phyloP scores from a whole-genome alignment of 2,888 invertebrate genomes.

The Drosophila longiperda region DNA sequence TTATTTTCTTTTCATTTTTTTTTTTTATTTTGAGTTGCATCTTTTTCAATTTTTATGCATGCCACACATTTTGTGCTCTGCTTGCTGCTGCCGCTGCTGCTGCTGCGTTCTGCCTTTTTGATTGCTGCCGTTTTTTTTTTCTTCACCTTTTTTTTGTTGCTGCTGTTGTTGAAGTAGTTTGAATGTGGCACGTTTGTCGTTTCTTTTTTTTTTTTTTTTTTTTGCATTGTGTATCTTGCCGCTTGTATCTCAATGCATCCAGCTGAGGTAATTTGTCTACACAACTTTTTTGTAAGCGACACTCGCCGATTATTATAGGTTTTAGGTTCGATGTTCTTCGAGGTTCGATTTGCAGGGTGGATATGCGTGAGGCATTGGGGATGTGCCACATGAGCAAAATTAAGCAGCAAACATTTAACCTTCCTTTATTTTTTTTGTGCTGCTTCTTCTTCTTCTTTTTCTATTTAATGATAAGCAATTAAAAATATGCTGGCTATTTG shows the following conservation, averaged over 20 bases:
- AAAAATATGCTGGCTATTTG: background rate
- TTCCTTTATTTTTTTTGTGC: background rate
- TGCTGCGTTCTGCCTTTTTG: slow-evolving; percentile 39
- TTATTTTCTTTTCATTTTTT: slow-evolving; percentile 13
- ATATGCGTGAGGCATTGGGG: slow-evolving; percentile 25
- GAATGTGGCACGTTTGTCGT: slow-evolving; percentile 76
- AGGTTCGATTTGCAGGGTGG: slow-evolving; percentile 6
- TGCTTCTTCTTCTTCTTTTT: background rate
- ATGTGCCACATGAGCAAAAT: slow-evolving; percentile 13
- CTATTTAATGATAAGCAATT: background rate
- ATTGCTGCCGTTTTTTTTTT: slow-evolving; percentile 46
- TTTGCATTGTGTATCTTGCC: background rate
- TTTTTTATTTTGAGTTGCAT: slow-evolving; percentile 61
- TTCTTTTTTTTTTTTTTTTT: slow-evolving; percentile 12
- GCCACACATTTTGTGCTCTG: slow-evolving; percentile 69
- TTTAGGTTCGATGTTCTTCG: slow-evolving; percentile 1
- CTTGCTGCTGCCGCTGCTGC: slow-evolving; percentile 32
- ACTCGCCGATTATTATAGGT: slow-evolving; percentile 32
- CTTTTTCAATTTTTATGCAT: slow-evolving; percentile 77
- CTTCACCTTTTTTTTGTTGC: slow-evolving; percentile 31
- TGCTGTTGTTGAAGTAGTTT: slow-evolving; percentile 63
- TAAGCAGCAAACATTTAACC: slow-evolving; percentile 13
- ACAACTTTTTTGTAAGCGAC: slow-evolving; percentile 46
- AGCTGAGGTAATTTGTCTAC: slow-evolving; percentile 57
- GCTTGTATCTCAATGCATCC: slow-evolving; percentile 4